A percentile compares a stretch with the other conserved stretches of the same genome.
Conservation (phyloP, 2,888 invertebrate genomes). For the Chouioia cunea region DNA sequence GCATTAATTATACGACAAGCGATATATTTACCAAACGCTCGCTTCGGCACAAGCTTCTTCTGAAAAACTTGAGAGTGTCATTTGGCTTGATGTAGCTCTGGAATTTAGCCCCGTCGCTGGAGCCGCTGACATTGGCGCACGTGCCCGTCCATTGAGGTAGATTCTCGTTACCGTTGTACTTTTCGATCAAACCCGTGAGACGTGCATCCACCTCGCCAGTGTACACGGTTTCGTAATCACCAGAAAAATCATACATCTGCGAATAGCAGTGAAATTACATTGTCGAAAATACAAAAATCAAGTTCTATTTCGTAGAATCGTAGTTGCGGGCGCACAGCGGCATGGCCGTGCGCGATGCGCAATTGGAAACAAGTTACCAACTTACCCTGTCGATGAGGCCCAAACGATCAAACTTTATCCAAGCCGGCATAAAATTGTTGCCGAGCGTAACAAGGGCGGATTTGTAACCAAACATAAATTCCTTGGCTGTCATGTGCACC, state of each 20-base stretch:
- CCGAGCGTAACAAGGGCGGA: conserved; percentile 87
- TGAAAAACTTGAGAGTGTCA: conserved; percentile 80
- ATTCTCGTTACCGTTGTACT: conserved; percentile 79
- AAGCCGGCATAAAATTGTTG: conserved; percentile 84
- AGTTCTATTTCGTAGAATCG: too few relatives aligned
- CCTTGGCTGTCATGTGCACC: conserved; percentile 83
- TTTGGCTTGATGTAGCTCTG: conserved; percentile 78
- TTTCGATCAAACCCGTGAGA: conserved; percentile 80
- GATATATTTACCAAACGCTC: conserved; percentile 82
- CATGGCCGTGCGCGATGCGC: too few relatives aligned
- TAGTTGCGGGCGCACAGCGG: too few relatives aligned
- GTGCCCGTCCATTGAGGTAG: conserved; percentile 85
- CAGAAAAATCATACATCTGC: conserved; percentile 88
- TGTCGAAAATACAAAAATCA: conserved; percentile 6
- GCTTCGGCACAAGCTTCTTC: conserved; percentile 89
- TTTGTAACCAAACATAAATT: conserved; percentile 91
- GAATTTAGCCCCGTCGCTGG: conserved; percentile 91
- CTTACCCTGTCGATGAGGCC: conserved; percentile 90
- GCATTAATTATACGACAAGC: conserved; percentile 59
- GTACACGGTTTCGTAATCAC: conserved; percentile 83
- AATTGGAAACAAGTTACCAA: conserved; percentile 50
- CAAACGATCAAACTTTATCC: conserved; percentile 89
- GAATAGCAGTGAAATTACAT: conserved; percentile 32
- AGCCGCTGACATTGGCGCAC: conserved; percentile 81
- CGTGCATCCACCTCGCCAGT: conserved; percentile 77